Evolutionary conservation across 1,140 invertebrate genomes (phyloP).

Genomic region (Solenopsis fugax): DNA sequence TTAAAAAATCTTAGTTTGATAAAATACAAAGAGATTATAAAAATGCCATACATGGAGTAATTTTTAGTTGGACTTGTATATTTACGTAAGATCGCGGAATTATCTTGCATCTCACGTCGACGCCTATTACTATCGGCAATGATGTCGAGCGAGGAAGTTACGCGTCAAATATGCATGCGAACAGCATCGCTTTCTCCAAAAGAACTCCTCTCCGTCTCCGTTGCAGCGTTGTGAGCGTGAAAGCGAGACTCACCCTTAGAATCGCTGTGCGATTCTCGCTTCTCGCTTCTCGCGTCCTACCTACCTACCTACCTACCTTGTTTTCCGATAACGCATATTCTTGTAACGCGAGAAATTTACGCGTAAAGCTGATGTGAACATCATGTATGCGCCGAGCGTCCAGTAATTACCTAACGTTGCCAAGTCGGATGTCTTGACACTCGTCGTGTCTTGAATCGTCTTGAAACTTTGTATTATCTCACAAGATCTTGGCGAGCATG

Average conservation of each 20-base stretch:
- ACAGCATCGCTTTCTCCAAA: conserved; percentile 53
- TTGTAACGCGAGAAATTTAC: conserved; percentile 7
- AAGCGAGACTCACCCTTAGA: conserved; percentile 55
- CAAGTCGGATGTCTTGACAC: conserved; percentile 33
- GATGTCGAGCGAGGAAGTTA: conserved; percentile 34
- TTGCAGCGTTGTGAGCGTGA: conserved; percentile 7
- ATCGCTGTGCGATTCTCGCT: background rate
- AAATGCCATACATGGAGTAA: background rate
- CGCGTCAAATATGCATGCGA: conserved; percentile 18
- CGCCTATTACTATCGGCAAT: conserved; percentile 29
- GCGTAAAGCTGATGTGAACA: background rate
- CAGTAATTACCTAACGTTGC: conserved; percentile 26
- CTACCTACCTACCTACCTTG: background rate
- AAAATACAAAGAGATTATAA: background rate
- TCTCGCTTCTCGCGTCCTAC: background rate
- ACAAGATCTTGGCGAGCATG: background rate
- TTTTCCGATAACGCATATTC: conserved; percentile 13
- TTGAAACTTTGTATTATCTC: conserved; percentile 15
- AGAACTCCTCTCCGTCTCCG: conserved; percentile 18
- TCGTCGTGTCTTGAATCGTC: background rate
- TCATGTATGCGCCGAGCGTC: background rate
- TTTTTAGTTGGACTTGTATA: conserved; percentile 5
- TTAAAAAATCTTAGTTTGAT: background rate
- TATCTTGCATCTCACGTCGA: conserved; percentile 15
- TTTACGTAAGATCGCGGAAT: conserved; percentile 25